Evolutionary conservation across 2,888 invertebrate species (phyloP), one percentile per base, ranked within the genome.

Genomic region (Agonum fuliginosum): DNA sequence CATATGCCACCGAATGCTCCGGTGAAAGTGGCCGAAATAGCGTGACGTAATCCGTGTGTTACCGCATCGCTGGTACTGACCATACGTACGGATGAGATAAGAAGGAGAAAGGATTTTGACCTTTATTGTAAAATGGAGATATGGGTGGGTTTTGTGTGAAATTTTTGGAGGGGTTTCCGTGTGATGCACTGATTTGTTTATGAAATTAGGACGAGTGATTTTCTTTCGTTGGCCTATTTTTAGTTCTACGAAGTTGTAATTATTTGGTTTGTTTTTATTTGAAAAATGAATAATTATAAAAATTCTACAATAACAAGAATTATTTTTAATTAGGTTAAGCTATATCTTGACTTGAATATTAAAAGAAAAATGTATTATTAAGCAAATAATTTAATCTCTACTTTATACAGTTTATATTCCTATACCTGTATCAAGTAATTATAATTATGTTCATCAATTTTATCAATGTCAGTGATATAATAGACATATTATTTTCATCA

Each of bases 1-100:
- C 17, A 46, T 46, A 46, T 46, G 46, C 19, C 46, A 46, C 17
- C 46, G 46, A 10, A 12, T 12, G 17, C 3, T 1, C 4, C 4
- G 46, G 46, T 46, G 46, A 46, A 46, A 46, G 46, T 46, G 46
- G 14, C 46, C 46, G 14, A 46, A 46, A 46, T 37, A 12, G 6
- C 6, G 17, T 46, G 46, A 46, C 46, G 46, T 12, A 46, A 46
- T 20, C 46, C 12, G 12, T 10, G 12, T 10, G 37, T 46, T 46
- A 46, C 46, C 46, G 17, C 46, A 46, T 17, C 6, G 46, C 12
- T 46, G 46, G 46, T 17, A 46, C 46, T 46, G 46, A 46, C 46
- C 46, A 46, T 17, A 46, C 46, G 17, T 46, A 46, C 37, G 10
- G n/a, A 37, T 37, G 37, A n/a, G 34, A 34, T 37, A 0, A 10